Conservation (phyloP, 2,888 invertebrate genomes). For the Acholoe squamosa region DNA sequence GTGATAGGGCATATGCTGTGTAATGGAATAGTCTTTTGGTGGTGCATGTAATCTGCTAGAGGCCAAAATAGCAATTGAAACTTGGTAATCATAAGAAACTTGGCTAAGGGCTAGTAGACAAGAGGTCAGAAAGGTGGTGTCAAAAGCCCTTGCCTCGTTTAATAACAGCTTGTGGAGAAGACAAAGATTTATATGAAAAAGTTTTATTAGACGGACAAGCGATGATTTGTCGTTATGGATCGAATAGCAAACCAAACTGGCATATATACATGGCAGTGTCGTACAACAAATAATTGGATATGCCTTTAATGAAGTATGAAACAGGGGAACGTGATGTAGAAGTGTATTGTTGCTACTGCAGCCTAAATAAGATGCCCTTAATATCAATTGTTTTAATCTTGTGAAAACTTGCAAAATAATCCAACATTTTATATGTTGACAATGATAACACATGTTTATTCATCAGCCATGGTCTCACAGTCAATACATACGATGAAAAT, state of each 20-base stretch:
- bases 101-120: too few species aligned
- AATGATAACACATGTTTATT: not conserved
- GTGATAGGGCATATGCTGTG: too few species aligned
- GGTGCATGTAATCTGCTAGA: too few species aligned
- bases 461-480: not conserved
- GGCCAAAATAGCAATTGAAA: too few species aligned
- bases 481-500: not conserved
- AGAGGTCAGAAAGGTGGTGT: too few species aligned
- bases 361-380: not conserved
- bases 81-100: too few species aligned
- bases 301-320: too few species aligned
- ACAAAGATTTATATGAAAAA: not conserved
- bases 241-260: slow-evolving; percentile 27
- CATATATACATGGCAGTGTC: slow-evolving; percentile 16
- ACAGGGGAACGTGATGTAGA: too few species aligned
- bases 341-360: too few species aligned
- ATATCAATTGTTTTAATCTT: not conserved
- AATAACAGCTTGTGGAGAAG: too few species aligned
- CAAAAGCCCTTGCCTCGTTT: too few species aligned
- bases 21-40: too few species aligned
- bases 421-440: not conserved
- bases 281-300: not conserved
- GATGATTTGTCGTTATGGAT: not conserved
- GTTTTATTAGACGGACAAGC: slow-evolving; percentile 33
- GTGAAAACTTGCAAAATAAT: not conserved